Evolutionary conservation across 2,797 vertebrate genomes (phyloP).

Genomic region (Chrysolophus pictus): DNA sequence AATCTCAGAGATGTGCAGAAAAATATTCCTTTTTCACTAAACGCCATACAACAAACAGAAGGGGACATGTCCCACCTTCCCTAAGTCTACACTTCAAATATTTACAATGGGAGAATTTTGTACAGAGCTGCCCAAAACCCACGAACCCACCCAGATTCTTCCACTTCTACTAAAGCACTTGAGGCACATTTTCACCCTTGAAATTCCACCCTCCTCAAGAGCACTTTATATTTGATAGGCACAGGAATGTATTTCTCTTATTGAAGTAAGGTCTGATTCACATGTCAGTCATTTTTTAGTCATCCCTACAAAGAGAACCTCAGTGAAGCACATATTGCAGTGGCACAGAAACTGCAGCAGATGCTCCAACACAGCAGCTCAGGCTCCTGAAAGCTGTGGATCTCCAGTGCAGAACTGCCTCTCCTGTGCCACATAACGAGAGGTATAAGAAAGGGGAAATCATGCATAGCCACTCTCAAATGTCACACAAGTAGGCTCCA

Average conservation of each 20-base stretch:
- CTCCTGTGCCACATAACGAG: accelerated
- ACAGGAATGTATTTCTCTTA: neutral
- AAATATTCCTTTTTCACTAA: neutral
- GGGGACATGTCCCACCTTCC: neutral
- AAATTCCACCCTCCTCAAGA: neutral
- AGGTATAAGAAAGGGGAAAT: neutral
- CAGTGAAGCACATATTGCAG: accelerated
- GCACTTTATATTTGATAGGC: neutral
- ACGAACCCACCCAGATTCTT: neutral
- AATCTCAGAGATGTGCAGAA: neutral
- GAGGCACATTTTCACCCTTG: neutral
- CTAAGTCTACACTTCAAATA: neutral
- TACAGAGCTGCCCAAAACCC: neutral
- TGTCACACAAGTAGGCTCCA: neutral
- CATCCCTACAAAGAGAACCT: neutral
- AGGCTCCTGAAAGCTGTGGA: neutral
- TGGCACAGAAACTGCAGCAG: neutral
- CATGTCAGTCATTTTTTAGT: neutral
- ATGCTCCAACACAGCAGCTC: neutral
- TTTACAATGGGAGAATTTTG: neutral
- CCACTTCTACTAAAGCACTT: accelerated
- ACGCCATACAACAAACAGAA: neutral
- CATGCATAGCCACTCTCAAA: conserved; percentile 19
- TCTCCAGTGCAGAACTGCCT: neutral
- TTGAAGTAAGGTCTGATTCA: neutral